These are phyloP conservation scores for Helicoverpa assulta DNA, from an alignment of 2,888 invertebrate genomes.

Conservation along the genomic window DNA sequence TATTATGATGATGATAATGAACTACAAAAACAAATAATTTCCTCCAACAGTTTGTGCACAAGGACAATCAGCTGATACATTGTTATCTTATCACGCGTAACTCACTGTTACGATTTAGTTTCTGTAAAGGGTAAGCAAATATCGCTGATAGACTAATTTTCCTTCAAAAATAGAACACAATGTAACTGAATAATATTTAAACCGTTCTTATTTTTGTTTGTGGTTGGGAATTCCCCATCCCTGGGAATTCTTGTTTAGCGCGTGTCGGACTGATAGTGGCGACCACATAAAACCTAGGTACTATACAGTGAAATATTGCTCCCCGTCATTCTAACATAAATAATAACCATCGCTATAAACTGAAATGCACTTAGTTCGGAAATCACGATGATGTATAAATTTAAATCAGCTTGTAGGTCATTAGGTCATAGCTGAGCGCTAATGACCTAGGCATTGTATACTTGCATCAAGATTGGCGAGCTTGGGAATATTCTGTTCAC, in stretches of 20 bases:
- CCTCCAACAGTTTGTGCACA: constrained; percentile 40
- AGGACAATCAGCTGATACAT: constrained; percentile 59
- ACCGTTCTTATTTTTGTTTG: not conserved
- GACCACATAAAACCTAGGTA: too few species aligned
- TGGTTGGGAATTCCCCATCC: not conserved
- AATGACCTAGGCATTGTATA: constrained; percentile 65
- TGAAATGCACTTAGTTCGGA: constrained; percentile 48
- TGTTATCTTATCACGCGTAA: constrained; percentile 49
- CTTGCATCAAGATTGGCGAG: constrained; percentile 35
- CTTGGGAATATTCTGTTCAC: constrained; percentile 36
- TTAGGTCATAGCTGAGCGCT: constrained; percentile 66
- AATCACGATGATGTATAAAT: constrained; percentile 48
- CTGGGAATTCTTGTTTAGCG: not conserved
- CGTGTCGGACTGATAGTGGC: not conserved
- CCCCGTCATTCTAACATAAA: too few species aligned
- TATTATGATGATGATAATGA: constrained; percentile 35
- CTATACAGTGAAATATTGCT: too few species aligned
- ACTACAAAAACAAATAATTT: constrained; percentile 52
- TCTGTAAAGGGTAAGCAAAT: constrained; percentile 32
- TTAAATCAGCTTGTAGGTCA: constrained; percentile 63
- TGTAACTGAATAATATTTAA: not conserved
- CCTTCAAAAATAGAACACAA: not conserved
- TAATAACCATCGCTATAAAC: constrained; percentile 50
- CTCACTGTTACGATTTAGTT: constrained; percentile 41
- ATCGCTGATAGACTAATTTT: not conserved